Evolutionary conservation across 2,888 invertebrate genomes (phyloP).

Genomic region (Drosophila seclusa): DNA sequence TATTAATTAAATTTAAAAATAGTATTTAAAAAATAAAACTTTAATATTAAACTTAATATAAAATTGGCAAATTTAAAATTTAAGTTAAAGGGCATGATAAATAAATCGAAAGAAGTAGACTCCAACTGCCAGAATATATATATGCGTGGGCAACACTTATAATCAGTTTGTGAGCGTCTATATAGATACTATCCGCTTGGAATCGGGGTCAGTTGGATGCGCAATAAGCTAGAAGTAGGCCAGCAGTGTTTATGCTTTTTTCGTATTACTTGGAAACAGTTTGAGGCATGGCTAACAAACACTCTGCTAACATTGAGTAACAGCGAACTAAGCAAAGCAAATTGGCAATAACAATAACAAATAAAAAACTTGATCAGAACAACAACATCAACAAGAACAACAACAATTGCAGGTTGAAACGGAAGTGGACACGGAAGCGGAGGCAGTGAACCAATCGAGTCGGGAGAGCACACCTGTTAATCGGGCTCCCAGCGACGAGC

Average conservation of each 20-base stretch:
- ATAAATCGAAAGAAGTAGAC: background rate
- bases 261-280: conserved; percentile 1
- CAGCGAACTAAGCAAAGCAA: conserved; percentile 16
- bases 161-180: background rate
- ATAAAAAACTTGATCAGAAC: conserved; percentile 14
- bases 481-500: conserved; percentile 49
- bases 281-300: conserved; percentile 10
- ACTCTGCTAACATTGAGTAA: conserved; percentile 11
- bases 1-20: background rate
- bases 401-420: conserved; percentile 62
- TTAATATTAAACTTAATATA: background rate
- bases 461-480: conserved; percentile 83
- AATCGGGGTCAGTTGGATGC: conserved; percentile 17
- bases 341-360: background rate
- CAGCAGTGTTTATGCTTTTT: conserved; percentile 29
- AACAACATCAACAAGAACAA: conserved; percentile 1
- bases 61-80: background rate
- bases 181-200: background rate
- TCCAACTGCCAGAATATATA: background rate
- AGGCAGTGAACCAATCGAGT: conserved; percentile 46
- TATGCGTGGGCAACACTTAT: background rate
- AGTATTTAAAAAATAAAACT: background rate
- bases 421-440: conserved; percentile 60
- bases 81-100: background rate
- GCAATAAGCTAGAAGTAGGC: conserved; percentile 34